phyloP scores from a whole-genome alignment of 2,888 invertebrate genomes.

The Stomorhina lunata region DNA sequence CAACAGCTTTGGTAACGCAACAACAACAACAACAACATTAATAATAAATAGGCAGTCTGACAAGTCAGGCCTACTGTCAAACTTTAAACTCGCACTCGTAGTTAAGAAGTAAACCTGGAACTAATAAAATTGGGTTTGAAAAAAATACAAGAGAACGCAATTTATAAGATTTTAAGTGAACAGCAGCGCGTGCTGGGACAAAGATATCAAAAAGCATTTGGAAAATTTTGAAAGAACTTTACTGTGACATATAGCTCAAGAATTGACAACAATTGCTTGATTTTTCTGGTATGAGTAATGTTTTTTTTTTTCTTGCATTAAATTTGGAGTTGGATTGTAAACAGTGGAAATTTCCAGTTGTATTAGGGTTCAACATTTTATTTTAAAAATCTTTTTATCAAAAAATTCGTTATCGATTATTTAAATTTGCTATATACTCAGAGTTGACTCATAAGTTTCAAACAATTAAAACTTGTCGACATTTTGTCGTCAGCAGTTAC shows the following conservation, averaged over 20 bases:
- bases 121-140: constrained; percentile 8
- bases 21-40: too few relatives aligned
- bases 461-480: constrained; percentile 69
- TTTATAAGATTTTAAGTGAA: constrained; percentile 10
- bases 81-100: constrained; percentile 39
- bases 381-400: too few relatives aligned
- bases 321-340: too few relatives aligned
- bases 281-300: neutral
- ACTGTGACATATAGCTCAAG: constrained; percentile 24
- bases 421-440: too few relatives aligned
- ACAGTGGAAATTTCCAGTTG: too few relatives aligned
- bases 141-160: neutral
- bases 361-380: too few relatives aligned
- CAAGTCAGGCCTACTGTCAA: constrained; percentile 66
- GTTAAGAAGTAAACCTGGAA: constrained; percentile 18
- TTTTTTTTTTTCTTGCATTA: too few relatives aligned
- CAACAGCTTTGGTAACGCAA: neutral
- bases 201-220: constrained; percentile 47
- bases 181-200: constrained; percentile 56
- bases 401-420: too few relatives aligned
- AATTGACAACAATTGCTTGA: constrained; percentile 13
- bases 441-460: constrained; percentile 27
- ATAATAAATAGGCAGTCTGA: constrained; percentile 40
- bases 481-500: constrained; percentile 65
- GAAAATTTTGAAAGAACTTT: constrained; percentile 14